Evolutionary conservation across 2,888 invertebrate species (phyloP), one percentile per base, ranked within the genome.

Genomic region (Mayetiola destructor): DNA sequence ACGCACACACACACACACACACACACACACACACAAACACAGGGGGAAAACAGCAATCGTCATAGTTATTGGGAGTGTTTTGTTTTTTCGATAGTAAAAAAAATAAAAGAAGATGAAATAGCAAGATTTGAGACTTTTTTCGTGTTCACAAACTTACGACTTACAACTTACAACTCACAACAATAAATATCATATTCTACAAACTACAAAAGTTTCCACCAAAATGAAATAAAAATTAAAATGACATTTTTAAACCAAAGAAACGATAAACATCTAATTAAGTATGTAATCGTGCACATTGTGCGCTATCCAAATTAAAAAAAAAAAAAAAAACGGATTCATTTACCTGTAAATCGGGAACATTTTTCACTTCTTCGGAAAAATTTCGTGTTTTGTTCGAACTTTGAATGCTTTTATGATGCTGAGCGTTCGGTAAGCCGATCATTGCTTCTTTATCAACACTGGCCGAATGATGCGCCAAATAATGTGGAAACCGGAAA

Each of bases 301-400:
- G 8, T 40, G 48, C 27, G 27, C 27, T 27, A n/a, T 48, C 27
- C 12, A 4, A 39, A 40, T 21, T 3, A 10, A 10, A 21, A 5
- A 6, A 21, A 16, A 39, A 39, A 20, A 27, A 23, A n/a, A 14
- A n/a, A 48, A 48, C n/a, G n/a, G 16, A 42, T 30, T 16, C 30
- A 29, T 16, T 67, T 76, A 91, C 92, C 82, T 92, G 91, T 66
- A 93, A 82, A 69, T 92, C 89, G 12, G 87, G 86, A 62, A 91
- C 85, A 66, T 77, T 78, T 63, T 88, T 82, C 16, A 88, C 84
- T 75, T 93, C 92, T 65, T 93, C 91, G 40, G 90, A 87, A 68
- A 92, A 94, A 66, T 91, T 92, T 62, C 91, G 80, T 63, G 88
- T 70, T 59, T 65, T 64, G 59, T 71, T 73, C 27, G 67, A 64